Conservation (phyloP, 2,888 invertebrate genomes). For the Drosophila lacicola region DNA sequence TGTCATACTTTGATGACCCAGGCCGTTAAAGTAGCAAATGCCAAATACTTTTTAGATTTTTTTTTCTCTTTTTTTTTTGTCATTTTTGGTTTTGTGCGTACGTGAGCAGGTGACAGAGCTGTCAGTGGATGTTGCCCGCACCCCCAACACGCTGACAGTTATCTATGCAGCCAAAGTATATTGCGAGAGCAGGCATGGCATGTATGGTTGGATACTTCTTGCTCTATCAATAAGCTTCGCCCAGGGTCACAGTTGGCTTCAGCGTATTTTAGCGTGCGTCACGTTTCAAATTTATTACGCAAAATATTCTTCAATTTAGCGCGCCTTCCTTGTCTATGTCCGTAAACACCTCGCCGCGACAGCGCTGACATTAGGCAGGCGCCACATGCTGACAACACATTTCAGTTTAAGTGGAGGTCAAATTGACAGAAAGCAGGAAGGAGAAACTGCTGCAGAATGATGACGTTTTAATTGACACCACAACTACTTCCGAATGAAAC, state of each 20-base stretch:
- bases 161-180: slow-evolving; percentile 44
- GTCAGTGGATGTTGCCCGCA: slow-evolving; percentile 47
- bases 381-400: slow-evolving; percentile 55
- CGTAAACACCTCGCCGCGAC: slow-evolving; percentile 46
- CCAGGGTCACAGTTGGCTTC: slow-evolving; percentile 56
- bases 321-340: slow-evolving; percentile 40
- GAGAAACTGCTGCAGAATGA: slow-evolving; percentile 12
- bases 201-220: slow-evolving; percentile 42
- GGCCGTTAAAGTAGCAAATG: slow-evolving; percentile 31
- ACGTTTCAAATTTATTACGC: slow-evolving; percentile 80
- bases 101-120: slow-evolving; percentile 76
- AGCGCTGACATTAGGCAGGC: slow-evolving; percentile 35
- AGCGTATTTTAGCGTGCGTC: slow-evolving; percentile 56
- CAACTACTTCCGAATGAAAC: slow-evolving; percentile 4
- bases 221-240: slow-evolving; percentile 68
- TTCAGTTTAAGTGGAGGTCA: slow-evolving; percentile 35
- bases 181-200: slow-evolving; percentile 15
- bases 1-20: slow-evolving; percentile 51
- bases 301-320: slow-evolving; percentile 75
- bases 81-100: slow-evolving; percentile 35
- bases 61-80: not conserved
- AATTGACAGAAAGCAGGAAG: slow-evolving; percentile 2
- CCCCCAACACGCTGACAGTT: slow-evolving; percentile 48
- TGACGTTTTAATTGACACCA: slow-evolving; percentile 38
- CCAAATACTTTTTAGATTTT: slow-evolving; percentile 26